phyloP scores from a whole-genome alignment of 2,888 invertebrate species.

The Drosophila hawaiiensis region DNA sequence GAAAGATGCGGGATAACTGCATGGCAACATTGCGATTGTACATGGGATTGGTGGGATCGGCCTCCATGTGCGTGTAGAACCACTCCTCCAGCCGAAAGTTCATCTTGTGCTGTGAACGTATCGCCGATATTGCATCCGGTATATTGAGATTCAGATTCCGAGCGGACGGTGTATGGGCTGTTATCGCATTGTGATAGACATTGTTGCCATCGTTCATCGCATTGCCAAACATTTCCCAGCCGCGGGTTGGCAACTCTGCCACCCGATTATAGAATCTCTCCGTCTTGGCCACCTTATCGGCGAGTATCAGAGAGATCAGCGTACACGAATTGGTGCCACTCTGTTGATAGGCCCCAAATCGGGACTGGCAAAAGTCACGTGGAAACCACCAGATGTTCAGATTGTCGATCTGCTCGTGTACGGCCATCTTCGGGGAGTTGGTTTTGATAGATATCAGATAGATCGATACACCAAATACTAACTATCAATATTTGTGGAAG shows the following conservation, averaged over 20 bases:
- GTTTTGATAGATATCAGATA: not conserved
- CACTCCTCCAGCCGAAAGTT: conserved; percentile 80
- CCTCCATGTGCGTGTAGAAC: conserved; percentile 82
- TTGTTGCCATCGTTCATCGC: conserved; percentile 88
- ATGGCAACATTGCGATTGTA: conserved; percentile 73
- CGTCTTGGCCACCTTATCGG: conserved; percentile 84
- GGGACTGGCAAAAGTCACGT: conserved; percentile 87
- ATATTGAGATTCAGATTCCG: conserved; percentile 86
- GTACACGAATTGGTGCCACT: conserved; percentile 88
- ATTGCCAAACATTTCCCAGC: conserved; percentile 86
- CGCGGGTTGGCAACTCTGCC: conserved; percentile 73
- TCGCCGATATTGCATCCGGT: conserved; percentile 86
- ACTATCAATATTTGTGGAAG: not conserved
- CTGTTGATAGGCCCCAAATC: conserved; percentile 86
- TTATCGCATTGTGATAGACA: conserved; percentile 86
- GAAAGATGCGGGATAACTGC: conserved; percentile 74
- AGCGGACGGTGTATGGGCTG: conserved; percentile 77
- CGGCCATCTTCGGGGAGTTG: conserved; percentile 68
- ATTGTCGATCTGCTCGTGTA: conserved; percentile 76
- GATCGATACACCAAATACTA: not conserved
- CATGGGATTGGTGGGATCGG: conserved; percentile 69
- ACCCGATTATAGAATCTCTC: conserved; percentile 63
- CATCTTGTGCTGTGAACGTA: conserved; percentile 79
- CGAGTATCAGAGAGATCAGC: conserved; percentile 87
- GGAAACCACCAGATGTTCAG: conserved; percentile 87